Percentiles rank a stretch among this genome's conserved stretches.
These are phyloP conservation scores for Myotis myotis DNA, from an alignment of 2,797 vertebrate genomes.

Conservation along the genomic window DNA sequence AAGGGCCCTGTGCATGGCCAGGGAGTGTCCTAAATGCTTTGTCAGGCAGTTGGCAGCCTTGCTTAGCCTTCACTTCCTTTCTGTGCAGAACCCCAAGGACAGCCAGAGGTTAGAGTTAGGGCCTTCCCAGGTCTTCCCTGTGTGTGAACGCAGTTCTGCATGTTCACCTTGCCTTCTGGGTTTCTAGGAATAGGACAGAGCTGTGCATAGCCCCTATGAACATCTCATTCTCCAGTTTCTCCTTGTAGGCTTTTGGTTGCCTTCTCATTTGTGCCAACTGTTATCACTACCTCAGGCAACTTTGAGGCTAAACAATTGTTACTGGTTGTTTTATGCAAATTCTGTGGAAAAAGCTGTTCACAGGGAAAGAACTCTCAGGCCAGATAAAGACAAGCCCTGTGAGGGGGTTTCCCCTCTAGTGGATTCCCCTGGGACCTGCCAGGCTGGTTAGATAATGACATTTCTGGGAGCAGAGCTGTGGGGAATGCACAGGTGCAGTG, in stretches of 20 bases:
- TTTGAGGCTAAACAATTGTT: neutral
- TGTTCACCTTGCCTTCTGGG: neutral
- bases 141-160: neutral
- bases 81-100: neutral
- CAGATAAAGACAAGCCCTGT: neutral
- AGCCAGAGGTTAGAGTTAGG: neutral
- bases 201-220: neutral
- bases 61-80: neutral
- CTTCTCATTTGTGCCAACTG: neutral
- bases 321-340: neutral
- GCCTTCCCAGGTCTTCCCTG: neutral
- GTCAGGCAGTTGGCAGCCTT: neutral
- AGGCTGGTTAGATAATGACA: neutral
- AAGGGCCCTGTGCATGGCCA: neutral
- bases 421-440: neutral
- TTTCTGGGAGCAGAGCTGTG: neutral
- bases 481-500: neutral
- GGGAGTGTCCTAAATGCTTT: neutral
- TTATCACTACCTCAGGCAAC: neutral
- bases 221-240: neutral
- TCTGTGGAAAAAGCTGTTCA: neutral
- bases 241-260: neutral
- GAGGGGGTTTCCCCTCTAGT: neutral
- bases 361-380: neutral
- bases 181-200: neutral